These are phyloP conservation scores for Anthoscopus minutus DNA, from an alignment of 2,113 vertebrate species.

Conservation along the genomic window DNA sequence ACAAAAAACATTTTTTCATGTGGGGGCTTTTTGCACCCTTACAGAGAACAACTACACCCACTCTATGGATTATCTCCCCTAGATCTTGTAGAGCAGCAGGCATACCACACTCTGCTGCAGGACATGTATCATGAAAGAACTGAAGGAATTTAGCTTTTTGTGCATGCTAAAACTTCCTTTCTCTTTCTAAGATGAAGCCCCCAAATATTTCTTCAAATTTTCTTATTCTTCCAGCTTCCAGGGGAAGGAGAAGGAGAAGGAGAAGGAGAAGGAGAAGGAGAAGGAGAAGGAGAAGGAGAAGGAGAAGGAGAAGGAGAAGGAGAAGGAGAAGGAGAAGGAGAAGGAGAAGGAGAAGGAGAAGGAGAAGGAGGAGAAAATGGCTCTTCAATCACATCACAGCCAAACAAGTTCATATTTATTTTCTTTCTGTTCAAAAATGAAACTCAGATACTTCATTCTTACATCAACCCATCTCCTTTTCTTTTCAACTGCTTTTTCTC, in stretches of 20 bases:
- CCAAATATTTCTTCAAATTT: not conserved
- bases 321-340: not conserved
- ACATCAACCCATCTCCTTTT: not conserved
- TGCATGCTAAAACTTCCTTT: not conserved
- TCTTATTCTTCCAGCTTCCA: not conserved
- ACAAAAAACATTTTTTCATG: not conserved
- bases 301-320: not conserved
- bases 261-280: too few relatives aligned
- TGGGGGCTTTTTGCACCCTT: not conserved
- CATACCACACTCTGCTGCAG: not conserved
- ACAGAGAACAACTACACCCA: not conserved
- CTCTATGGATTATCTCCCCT: not conserved
- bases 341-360: too few relatives aligned
- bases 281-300: too few relatives aligned
- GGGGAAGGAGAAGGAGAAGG: too few relatives aligned
- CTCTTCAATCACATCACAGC: not conserved
- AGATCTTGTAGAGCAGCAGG: not conserved
- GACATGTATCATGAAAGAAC: not conserved
- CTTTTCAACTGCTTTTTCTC: not conserved
- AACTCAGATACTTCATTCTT: not conserved
- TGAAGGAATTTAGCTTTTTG: not conserved
- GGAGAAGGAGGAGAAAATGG: not conserved
- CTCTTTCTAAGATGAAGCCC: not conserved
- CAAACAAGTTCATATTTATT: not conserved
- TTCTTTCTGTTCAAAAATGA: not conserved